Base-by-base conservation (phyloP, 1,140 invertebrate genomes). In the Helicorthomorpha holstii region DNA sequence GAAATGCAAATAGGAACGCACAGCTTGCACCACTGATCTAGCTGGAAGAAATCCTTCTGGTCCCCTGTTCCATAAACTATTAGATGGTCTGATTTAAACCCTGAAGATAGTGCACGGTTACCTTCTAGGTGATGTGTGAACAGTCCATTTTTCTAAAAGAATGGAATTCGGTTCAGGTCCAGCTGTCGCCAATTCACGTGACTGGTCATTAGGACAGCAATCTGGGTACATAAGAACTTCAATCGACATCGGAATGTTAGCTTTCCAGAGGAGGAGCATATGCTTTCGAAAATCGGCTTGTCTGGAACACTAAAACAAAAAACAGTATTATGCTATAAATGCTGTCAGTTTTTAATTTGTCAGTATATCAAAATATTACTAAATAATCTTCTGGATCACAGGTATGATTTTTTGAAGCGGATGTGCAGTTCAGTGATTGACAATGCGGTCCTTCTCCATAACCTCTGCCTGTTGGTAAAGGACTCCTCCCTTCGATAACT, bases 1-100 rank as follows among this genome's bases (percentile, higher is more conserved):
- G 71, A 96, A 96, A 72, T 93, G 87, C n/a, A 95, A 74, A 64
- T 91, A 88, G 3, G 90, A 95, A 49, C 89, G 76, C 12, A 95
- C 81, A n/a, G 90, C 91, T 65, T 89, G 88, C 56, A 91, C 77
- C 52, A 95, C 70, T 66, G 82, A 82, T 52, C 41, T 52, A 2
- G 58, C 81, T 77, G 26, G 78, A 66, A 58, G 71, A 69, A 24
- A 46, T 1, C 49, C 56, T 45, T 59, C 59, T 26, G 54, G 49
- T 2, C 55, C 54, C 24, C 59, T 60, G 29, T 16, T 7, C 19
- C 19, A 22, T 19, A 10, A 22, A 46, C 7, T 46, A 46, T 10
- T 26, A 26, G 45, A 55, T 48, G 14, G n/a, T n/a, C n/a, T n/a
- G n/a, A n/a, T n/a, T n/a, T n/a, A 49, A 49, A n/a, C 19, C 10